Evolutionary conservation across 2,113 vertebrate species (phyloP).

Genomic region (Meleagris gallopavo): DNA sequence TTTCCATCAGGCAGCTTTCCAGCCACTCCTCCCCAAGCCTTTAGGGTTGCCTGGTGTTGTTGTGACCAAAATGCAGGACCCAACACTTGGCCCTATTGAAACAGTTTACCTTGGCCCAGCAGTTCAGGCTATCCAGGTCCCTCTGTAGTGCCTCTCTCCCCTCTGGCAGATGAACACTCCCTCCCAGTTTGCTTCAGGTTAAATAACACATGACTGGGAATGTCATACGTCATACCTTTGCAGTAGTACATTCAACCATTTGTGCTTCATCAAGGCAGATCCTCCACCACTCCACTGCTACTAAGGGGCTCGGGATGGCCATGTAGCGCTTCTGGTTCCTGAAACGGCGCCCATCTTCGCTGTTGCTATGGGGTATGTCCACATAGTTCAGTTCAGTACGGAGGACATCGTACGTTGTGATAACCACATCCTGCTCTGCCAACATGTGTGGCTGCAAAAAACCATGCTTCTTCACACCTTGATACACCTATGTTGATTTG

Average conservation of each 20-base stretch:
- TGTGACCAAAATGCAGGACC: too few species aligned
- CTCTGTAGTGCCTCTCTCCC: too few species aligned
- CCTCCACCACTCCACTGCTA: slow-evolving; percentile 98
- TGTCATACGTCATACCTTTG: slow-evolving; percentile 86
- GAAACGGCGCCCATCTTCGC: slow-evolving; percentile 92
- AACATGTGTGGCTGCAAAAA: slow-evolving; percentile 95
- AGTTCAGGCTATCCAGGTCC: too few species aligned
- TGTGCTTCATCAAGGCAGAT: slow-evolving; percentile 98
- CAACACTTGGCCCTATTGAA: too few species aligned
- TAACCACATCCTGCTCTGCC: slow-evolving; percentile 97
- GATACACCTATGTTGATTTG: slow-evolving; percentile 86
- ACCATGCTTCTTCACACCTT: slow-evolving; percentile 97
- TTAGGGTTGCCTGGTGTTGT: too few species aligned
- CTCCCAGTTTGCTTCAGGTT: not conserved
- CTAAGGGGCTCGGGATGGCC: slow-evolving; percentile 96
- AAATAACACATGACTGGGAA: not conserved
- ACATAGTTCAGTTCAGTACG: slow-evolving; percentile 96
- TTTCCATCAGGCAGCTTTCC: too few species aligned
- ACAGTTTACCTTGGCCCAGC: too few species aligned
- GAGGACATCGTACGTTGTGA: slow-evolving; percentile 97
- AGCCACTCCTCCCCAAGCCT: too few species aligned
- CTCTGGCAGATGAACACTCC: too few species aligned
- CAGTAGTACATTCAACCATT: slow-evolving; percentile 97
- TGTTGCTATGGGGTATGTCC: slow-evolving; percentile 96
- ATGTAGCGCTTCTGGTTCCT: slow-evolving; percentile 98